These are phyloP conservation scores for Dasysyrphus albostriatus DNA, from an alignment of 2,888 invertebrate genomes.

Conservation along the genomic window DNA sequence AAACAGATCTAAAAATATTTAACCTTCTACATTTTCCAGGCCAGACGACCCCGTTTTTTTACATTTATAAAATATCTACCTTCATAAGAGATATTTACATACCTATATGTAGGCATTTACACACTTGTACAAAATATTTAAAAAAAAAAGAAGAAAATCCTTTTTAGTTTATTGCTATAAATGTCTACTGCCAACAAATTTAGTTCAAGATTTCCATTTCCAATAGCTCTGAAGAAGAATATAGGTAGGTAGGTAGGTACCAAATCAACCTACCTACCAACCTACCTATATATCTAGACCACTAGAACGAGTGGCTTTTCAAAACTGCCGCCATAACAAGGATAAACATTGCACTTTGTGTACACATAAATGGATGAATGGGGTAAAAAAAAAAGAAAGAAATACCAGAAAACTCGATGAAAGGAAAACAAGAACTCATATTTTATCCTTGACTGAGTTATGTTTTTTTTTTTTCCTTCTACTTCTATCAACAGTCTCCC, in stretches of 20 bases:
- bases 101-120: not conserved
- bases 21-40: slow-evolving; percentile 44
- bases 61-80: not conserved
- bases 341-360: slow-evolving; percentile 50
- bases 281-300: slow-evolving; percentile 47
- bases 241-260: not conserved
- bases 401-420: slow-evolving; percentile 13
- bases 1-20: slow-evolving; percentile 9
- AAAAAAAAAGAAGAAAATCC: slow-evolving; percentile 2
- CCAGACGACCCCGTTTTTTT: slow-evolving; percentile 50
- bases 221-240: slow-evolving; percentile 21
- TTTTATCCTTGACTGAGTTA: slow-evolving; percentile 51
- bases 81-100: not conserved
- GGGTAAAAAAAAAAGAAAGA: not conserved
- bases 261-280: not conserved
- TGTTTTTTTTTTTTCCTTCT: not conserved
- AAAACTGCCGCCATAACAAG: slow-evolving; percentile 57
- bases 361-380: slow-evolving; percentile 14
- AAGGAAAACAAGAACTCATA: slow-evolving; percentile 26
- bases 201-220: slow-evolving; percentile 61
- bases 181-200: slow-evolving; percentile 47
- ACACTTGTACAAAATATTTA: slow-evolving; percentile 7
- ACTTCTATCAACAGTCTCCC: not conserved
- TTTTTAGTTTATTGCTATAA: slow-evolving; percentile 24
- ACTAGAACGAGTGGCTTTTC: slow-evolving; percentile 60